phyloP scores from a whole-genome alignment of 2,888 invertebrate genomes.

The Saturnia japonica region DNA sequence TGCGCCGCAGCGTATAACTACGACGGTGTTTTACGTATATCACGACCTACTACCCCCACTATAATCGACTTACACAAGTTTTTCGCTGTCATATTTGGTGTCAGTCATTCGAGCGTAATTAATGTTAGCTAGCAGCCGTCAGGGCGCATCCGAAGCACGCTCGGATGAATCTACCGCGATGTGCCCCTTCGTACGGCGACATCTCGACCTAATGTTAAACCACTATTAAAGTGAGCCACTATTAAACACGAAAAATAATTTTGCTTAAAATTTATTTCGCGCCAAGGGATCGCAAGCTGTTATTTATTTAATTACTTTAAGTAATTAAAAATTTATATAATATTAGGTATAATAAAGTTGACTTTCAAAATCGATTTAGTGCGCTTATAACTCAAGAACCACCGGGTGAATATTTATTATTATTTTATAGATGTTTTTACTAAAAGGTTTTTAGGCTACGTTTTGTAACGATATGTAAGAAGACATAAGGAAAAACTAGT shows the following conservation, averaged over 20 bases:
- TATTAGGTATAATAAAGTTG: neutral
- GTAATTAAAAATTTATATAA: no score
- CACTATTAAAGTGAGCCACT: slow-evolving; percentile 4
- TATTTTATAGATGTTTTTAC: no score
- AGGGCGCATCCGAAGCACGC: slow-evolving; percentile 57
- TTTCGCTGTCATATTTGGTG: slow-evolving; percentile 26
- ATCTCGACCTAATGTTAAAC: slow-evolving; percentile 29
- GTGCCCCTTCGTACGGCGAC: slow-evolving; percentile 26
- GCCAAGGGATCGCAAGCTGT: neutral
- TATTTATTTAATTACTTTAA: no score
- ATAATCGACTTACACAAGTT: neutral
- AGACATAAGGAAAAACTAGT: no score
- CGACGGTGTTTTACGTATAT: neutral
- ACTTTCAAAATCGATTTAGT: no score
- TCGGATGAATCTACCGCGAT: slow-evolving; percentile 41
- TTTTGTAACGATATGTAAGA: no score
- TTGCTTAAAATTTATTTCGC: neutral
- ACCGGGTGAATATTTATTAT: no score
- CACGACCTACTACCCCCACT: neutral
- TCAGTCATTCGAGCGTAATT: slow-evolving; percentile 59
- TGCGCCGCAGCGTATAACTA: neutral
- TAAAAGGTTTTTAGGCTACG: no score
- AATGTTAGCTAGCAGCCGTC: slow-evolving; percentile 67
- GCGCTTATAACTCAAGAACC: no score
- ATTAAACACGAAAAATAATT: neutral